phyloP scores from a whole-genome alignment of 35 echinoderm and acorn worm genomes.

The Nesometra sesokonis region DNA sequence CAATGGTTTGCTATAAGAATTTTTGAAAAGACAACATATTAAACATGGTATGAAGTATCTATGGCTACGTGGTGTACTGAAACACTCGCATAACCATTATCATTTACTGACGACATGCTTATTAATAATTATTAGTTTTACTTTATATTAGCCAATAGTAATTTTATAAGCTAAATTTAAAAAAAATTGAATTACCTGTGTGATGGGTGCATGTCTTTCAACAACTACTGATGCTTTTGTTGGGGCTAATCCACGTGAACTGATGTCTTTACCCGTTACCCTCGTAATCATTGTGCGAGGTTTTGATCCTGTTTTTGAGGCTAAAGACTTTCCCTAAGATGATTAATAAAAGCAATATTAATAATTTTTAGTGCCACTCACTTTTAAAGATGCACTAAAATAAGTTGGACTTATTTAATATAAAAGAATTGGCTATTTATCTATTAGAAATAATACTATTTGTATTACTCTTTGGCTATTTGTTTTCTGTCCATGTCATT shows the following conservation, averaged over 20 bases:
- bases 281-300: conserved; percentile 42
- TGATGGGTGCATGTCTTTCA: conserved; percentile 85
- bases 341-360: background rate
- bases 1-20: conserved; percentile 80
- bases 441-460: too few relatives aligned
- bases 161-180: background rate
- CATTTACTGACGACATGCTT: too few relatives aligned
- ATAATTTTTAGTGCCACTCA: background rate
- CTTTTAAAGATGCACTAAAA: too few relatives aligned
- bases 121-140: too few relatives aligned
- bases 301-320: conserved; percentile 17
- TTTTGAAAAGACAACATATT: background rate
- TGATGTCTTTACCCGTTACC: conserved; percentile 8
- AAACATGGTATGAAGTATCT: too few relatives aligned
- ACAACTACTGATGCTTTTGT: conserved; percentile 91
- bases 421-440: too few relatives aligned
- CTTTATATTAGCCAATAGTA: background rate
- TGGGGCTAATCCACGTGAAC: conserved; percentile 38
- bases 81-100: too few relatives aligned
- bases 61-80: too few relatives aligned
- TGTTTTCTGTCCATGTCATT: too few relatives aligned
- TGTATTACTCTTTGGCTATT: too few relatives aligned
- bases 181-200: conserved; percentile 40
- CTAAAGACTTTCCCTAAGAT: background rate
- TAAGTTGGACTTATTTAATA: too few relatives aligned